Base-by-base conservation (phyloP, 2,113 vertebrate genomes). In the Pollachius pollachius region DNA sequence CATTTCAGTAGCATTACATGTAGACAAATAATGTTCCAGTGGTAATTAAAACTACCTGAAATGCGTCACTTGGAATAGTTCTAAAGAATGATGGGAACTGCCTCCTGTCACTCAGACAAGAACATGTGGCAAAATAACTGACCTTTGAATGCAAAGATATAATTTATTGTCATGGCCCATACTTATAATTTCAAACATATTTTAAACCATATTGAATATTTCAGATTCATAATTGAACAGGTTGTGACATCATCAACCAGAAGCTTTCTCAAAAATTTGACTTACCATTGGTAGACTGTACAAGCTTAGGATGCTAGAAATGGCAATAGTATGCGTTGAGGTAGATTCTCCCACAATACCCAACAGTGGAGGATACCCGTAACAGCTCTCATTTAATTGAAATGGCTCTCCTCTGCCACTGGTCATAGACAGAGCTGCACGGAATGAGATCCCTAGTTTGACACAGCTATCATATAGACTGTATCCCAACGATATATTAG, bases 271-370 rank as follows among this genome's bases (percentile, higher is more conserved):
- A n/a, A 16, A 57, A 13, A 6, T 59, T 27, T 41, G n/a, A 71
- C 82, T 69, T 83, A 90, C 90, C 73, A 89, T 78, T 30, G 90
- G 90, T 1, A 91, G 27, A 41, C 64, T 73, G 72, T 80, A 90
- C 67, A 89, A 76, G 23, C 89, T 85, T 69, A 89, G 70, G 1
- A 87, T 80, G 65, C 75, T 81, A 37, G 90, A 89, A 25, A 88
- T 84, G 15, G 89, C 84, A 52, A 91, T 89, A 52, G 88, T 83
- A 34, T 73, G 66, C 21, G 88, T 85, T 1, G 90, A 90, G 3
- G 72, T 79, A 0, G 90, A 69, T 66, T 90, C 88, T 13, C 88
- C 89, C 1, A 91, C 82, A 62, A 91, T 85, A n/a, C 80, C 89
- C 30, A 89, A 19, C 15, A 90, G 80, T 1, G 87, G 85, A 13